A percentile compares a stretch with the other conserved stretches of the same genome.
Conservation (phyloP, 1,140 invertebrate species). For the Trichonephila clavata region DNA sequence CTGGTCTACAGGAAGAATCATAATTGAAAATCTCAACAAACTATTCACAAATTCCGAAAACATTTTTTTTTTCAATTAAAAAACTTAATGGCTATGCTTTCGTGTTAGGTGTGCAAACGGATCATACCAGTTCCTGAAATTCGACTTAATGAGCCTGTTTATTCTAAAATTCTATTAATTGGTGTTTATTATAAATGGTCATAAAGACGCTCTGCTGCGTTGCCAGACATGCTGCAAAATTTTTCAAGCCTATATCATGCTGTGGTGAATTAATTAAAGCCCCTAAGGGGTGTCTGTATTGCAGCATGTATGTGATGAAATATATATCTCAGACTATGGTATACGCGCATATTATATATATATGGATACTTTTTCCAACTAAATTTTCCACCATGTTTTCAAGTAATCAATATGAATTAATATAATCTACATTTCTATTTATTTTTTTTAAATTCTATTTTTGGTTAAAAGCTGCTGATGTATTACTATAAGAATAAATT, state of each 20-base stretch:
- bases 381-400: too few relatives aligned
- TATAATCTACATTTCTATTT: too few relatives aligned
- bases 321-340: too few relatives aligned
- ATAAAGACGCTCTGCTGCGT: background rate
- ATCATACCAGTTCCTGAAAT: conserved; percentile 26
- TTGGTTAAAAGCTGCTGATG: too few relatives aligned
- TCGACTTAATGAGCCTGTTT: background rate
- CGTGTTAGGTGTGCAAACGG: background rate
- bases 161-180: background rate
- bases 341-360: too few relatives aligned
- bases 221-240: background rate
- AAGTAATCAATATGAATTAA: too few relatives aligned
- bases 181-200: background rate
- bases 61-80: background rate
- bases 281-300: background rate
- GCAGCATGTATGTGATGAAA: background rate
- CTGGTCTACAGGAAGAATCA: background rate
- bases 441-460: too few relatives aligned
- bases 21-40: background rate
- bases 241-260: background rate
- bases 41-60: background rate
- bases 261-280: conserved; percentile 24
- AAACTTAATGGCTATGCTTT: background rate
- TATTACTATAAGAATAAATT: too few relatives aligned
- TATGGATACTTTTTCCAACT: too few relatives aligned